Conservation (phyloP, 2,888 invertebrate genomes). For the Tuta absoluta region DNA sequence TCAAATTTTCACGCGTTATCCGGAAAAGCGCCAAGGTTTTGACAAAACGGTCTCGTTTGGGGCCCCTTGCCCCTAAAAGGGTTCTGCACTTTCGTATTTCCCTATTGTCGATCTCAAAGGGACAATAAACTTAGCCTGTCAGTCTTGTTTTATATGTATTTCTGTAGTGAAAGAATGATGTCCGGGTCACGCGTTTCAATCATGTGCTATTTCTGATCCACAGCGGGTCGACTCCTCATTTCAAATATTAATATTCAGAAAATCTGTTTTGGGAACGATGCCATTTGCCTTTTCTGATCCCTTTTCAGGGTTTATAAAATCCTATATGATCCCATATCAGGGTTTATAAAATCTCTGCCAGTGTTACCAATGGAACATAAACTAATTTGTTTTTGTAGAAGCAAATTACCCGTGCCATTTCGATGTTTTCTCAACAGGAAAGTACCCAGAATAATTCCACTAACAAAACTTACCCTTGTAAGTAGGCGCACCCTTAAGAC, state of each 20-base stretch:
- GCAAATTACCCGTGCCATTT: neutral
- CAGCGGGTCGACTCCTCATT: constrained; percentile 17
- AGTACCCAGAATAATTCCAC: neutral
- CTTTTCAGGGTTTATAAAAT: too few relatives aligned
- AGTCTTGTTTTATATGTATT: constrained; percentile 60
- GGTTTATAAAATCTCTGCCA: too few relatives aligned
- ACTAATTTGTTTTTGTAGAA: neutral
- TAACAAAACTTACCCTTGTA: neutral
- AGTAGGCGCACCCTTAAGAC: constrained; percentile 30
- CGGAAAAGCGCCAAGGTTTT: constrained; percentile 51
- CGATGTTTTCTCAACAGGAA: neutral
- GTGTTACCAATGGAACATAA: neutral
- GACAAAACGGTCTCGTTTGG: constrained; percentile 58
- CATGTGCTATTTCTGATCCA: constrained; percentile 7
- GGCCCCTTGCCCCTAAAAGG: constrained; percentile 51
- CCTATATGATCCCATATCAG: too few relatives aligned
- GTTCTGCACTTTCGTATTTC: constrained; percentile 50
- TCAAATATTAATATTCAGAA: too few relatives aligned
- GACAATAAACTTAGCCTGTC: constrained; percentile 59
- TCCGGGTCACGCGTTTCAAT: constrained; percentile 17
- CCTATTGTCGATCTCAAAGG: constrained; percentile 57
- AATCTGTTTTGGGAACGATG: too few relatives aligned
- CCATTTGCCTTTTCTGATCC: too few relatives aligned
- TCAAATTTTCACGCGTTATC: constrained; percentile 55
- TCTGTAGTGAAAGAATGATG: constrained; percentile 36